phyloP scores from a whole-genome alignment of 2,888 invertebrate genomes.

The Rhaphigaster nebulosa region DNA sequence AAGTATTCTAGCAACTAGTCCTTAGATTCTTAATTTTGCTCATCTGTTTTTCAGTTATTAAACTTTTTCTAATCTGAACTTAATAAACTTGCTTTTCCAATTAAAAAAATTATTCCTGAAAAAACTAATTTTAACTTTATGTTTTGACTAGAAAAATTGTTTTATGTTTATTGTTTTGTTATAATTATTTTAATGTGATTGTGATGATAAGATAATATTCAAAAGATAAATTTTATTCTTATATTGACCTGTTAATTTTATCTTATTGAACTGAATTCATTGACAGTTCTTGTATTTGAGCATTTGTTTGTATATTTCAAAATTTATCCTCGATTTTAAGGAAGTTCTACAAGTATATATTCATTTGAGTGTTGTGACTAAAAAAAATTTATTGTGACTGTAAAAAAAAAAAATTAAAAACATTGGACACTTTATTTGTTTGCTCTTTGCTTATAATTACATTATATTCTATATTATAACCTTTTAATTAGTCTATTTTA shows the following conservation, averaged over 20 bases:
- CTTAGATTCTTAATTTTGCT: neutral
- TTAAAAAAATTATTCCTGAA: neutral
- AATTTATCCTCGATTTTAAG: neutral
- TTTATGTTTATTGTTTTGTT: neutral
- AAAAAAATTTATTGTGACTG: neutral
- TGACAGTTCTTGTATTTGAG: neutral
- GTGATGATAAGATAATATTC: neutral
- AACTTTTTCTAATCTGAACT: neutral
- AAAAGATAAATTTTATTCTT: neutral
- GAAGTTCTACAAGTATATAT: neutral
- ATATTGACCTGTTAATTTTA: neutral
- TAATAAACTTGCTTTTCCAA: neutral
- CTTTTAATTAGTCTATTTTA: neutral
- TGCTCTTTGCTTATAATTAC: neutral
- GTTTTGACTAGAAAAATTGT: neutral
- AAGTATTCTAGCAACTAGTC: too few species aligned
- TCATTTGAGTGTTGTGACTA: neutral
- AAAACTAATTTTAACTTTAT: neutral
- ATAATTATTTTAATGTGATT: neutral
- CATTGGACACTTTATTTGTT: neutral
- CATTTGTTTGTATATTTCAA: neutral
- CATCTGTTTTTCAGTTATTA: neutral
- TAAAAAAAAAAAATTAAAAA: neutral
- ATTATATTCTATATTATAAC: neutral
- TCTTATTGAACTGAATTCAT: neutral